Base-by-base conservation (phyloP, 2,888 invertebrate genomes). In the Polietes domitor region DNA sequence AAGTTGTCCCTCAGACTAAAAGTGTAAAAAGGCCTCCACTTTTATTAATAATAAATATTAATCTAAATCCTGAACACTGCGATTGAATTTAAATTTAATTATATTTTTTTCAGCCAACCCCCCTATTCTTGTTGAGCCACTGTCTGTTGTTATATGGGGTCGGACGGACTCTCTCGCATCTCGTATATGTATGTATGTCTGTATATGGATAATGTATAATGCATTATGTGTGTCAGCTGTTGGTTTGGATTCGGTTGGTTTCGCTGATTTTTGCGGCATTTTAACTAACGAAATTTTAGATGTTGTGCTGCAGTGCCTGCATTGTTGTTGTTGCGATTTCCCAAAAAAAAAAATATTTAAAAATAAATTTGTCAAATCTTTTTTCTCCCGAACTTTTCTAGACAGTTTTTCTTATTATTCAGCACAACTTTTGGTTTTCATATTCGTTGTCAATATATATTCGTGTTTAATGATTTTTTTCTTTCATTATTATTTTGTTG, bases 221-320 rank as follows among this genome's bases (percentile, higher is more conserved):
- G 65, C 32, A 24, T 58, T 58, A 81, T 81, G 19, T 74, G 47
- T 83, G 78, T 78, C 78, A 81, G 68, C 72, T 84, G 77, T 83
- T 72, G 55, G 70, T 17, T 53, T 32, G 24, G 68, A 41, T 65
- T 68, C 43, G 68, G 15, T 43, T 43, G 43, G 68, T 68, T 68
- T 41, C 68, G 68, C 43, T 6, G 24, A 68, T 43, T 41, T 83
- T 78, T 77, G 80, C 77, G 83, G 77, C 58, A 58, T 83, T 73
- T 63, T 77, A 19, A n/a, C n/a, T n/a, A n/a, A n/a, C n/a, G 5
- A 32, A 32, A 32, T 32, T 37, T 37, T 37, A n/a, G n/a, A 37
- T 65, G 19, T 15, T 65, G 32, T 19, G n/a, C n/a, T n/a, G n/a
- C n/a, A n/a, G n/a, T n/a, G n/a, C n/a, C n/a, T n/a, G n/a, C 19